A percentile compares a stretch with the other conserved stretches of the same genome.
Conservation (phyloP, 2,113 vertebrate genomes). For the Bujurquina vittata region DNA sequence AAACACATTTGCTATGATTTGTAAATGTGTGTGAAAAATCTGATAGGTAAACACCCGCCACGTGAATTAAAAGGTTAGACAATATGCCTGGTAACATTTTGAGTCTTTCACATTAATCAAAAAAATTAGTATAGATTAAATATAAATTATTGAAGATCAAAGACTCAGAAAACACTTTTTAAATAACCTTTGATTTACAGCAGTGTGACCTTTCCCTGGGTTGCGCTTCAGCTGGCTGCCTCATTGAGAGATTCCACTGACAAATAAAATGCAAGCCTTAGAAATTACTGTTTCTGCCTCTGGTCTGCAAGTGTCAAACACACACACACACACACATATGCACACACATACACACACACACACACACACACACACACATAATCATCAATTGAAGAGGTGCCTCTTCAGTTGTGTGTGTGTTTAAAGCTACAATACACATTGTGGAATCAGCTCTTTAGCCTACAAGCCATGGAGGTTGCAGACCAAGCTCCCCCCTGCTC, state of each 20-base stretch:
- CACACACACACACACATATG: background rate
- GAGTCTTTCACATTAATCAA: conserved; percentile 5
- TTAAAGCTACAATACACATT: conserved; percentile 47
- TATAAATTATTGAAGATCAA: conserved; percentile 12
- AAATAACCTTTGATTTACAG: conserved; percentile 27
- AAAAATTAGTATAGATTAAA: conserved; percentile 25
- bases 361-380: background rate
- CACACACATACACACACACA: background rate
- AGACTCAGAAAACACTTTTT: background rate
- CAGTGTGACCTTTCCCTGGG: conserved; percentile 26
- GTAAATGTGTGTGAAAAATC: background rate
- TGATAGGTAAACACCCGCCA: background rate
- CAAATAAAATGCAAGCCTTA: conserved; percentile 22
- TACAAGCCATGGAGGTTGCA: conserved; percentile 77
- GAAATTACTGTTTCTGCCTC: conserved; percentile 25
- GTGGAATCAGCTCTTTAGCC: conserved; percentile 70
- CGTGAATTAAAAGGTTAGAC: conserved; percentile 10
- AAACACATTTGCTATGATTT: background rate
- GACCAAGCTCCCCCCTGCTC: conserved; percentile 62
- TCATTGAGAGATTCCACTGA: conserved; percentile 49
- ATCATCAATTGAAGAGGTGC: background rate
- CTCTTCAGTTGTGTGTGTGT: conserved; percentile 22
- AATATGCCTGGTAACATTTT: background rate
- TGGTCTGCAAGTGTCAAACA: conserved; percentile 34
- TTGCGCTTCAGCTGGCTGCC: conserved; percentile 14